Conservation (phyloP, 2,113 vertebrate genomes). For the Oncorhynchus clarkii region DNA sequence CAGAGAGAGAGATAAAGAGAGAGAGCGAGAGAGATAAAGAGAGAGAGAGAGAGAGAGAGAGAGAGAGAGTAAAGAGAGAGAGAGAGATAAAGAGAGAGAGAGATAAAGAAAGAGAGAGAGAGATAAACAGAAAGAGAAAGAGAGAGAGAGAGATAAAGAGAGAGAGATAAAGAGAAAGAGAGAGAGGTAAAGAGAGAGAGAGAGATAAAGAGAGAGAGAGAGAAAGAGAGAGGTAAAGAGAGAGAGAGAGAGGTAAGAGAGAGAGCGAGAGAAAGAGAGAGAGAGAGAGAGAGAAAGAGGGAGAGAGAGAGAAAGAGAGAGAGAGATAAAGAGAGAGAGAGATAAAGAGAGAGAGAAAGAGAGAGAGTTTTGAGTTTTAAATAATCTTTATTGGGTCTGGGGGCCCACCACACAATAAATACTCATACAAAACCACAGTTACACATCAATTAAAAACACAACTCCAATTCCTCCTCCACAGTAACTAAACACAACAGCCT, state of each 20-base stretch:
- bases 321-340: slow-evolving; percentile 28
- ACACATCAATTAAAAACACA: too few species aligned
- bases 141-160: slow-evolving; percentile 6
- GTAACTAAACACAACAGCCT: too few species aligned
- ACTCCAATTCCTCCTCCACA: too few species aligned
- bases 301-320: slow-evolving; percentile 14
- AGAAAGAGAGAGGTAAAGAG: background rate
- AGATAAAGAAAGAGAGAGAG: slow-evolving; percentile 14
- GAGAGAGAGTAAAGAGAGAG: background rate
- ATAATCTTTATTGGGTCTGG: too few species aligned
- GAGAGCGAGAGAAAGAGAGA: slow-evolving; percentile 13
- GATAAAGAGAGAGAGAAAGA: background rate
- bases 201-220: slow-evolving; percentile 22
- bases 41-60: slow-evolving; percentile 15
- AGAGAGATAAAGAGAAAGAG: slow-evolving; percentile 16
- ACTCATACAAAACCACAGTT: too few species aligned
- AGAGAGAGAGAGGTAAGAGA: slow-evolving; percentile 2
- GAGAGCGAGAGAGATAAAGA: slow-evolving; percentile 14
- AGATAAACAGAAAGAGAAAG: slow-evolving; percentile 11
- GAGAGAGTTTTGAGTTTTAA: too few species aligned
- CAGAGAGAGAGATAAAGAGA: slow-evolving; percentile 18
- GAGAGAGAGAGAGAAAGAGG: slow-evolving; percentile 3
- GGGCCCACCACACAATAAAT: too few species aligned
- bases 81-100: slow-evolving; percentile 18
- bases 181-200: background rate